A percentile compares a stretch with the other conserved stretches of the same genome.
Conservation (phyloP, 2,888 invertebrate species). For the Himalopsyche tibetana region DNA sequence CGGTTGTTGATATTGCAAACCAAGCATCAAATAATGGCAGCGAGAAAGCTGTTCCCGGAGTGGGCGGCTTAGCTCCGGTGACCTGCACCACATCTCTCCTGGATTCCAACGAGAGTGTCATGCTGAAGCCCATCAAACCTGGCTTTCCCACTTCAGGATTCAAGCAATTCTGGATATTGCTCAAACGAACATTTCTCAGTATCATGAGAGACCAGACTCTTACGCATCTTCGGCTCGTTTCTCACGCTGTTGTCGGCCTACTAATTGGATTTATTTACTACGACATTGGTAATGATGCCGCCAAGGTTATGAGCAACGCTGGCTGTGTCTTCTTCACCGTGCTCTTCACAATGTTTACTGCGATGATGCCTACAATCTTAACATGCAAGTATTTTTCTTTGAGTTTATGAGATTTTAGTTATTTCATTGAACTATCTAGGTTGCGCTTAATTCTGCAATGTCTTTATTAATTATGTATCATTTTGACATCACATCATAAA, state of each 20-base stretch:
- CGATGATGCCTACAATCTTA: conserved; percentile 98
- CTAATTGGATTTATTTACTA: conserved; percentile 95
- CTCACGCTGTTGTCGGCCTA: conserved; percentile 92
- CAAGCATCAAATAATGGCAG: conserved; percentile 43
- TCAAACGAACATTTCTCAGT: conserved; percentile 89
- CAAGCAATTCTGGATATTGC: conserved; percentile 91
- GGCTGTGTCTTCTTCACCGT: conserved; percentile 97
- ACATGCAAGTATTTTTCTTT: conserved; percentile 86
- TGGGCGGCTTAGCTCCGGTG: conserved; percentile 75
- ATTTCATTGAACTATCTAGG: no score
- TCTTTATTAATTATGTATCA: no score
- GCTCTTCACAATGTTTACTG: conserved; percentile 97
- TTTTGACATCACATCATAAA: no score
- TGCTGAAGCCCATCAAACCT: conserved; percentile 80
- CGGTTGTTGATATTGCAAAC: conserved; percentile 75
- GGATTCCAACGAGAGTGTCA: conserved; percentile 85
- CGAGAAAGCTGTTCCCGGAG: conserved; percentile 67
- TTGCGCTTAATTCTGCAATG: neutral
- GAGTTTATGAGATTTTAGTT: neutral
- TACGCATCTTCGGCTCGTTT: conserved; percentile 91
- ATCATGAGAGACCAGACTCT: conserved; percentile 91
- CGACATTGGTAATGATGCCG: conserved; percentile 94
- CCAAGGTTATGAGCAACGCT: conserved; percentile 95
- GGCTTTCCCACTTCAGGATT: conserved; percentile 89
- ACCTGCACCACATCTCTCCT: conserved; percentile 84